Conservation (phyloP, 1,140 invertebrate genomes). For the Ceratina australensis region DNA sequence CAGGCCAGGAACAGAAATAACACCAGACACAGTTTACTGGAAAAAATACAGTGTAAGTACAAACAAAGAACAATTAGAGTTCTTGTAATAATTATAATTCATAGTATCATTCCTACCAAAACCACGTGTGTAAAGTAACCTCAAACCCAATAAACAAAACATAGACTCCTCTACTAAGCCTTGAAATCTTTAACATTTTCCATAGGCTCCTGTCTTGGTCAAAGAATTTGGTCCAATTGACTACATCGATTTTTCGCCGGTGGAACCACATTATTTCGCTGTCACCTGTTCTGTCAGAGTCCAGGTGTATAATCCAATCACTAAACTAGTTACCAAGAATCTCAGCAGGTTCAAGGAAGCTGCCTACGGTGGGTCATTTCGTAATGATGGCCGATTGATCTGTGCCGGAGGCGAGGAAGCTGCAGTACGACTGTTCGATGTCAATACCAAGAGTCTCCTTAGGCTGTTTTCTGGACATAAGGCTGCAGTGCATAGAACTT, state of each 20-base stretch:
- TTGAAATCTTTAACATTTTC: conserved; percentile 36
- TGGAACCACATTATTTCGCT: conserved; percentile 93
- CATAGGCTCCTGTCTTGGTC: conserved; percentile 89
- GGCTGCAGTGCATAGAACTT: conserved; percentile 88
- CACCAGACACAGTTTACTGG: conserved; percentile 91
- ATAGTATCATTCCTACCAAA: neutral
- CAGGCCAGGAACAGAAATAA: conserved; percentile 84
- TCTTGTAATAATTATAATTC: no score
- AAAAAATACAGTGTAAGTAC: conserved; percentile 88
- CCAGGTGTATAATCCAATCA: conserved; percentile 95
- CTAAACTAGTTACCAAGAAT: conserved; percentile 90
- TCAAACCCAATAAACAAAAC: conserved; percentile 54
- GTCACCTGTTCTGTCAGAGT: conserved; percentile 94
- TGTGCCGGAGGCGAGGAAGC: conserved; percentile 94
- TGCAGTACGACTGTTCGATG: conserved; percentile 93
- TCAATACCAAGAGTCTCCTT: conserved; percentile 87
- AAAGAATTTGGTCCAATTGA: conserved; percentile 96
- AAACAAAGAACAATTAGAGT: neutral
- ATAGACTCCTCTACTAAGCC: no score
- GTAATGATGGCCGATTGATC: conserved; percentile 91
- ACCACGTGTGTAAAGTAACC: conserved; percentile 50
- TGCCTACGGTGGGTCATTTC: conserved; percentile 92
- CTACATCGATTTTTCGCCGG: conserved; percentile 93
- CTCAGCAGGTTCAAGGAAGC: conserved; percentile 91
- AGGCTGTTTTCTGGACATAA: conserved; percentile 81